Evolutionary conservation across 2,888 invertebrate genomes (phyloP).

Genomic region (Ypsolopha scabrella): DNA sequence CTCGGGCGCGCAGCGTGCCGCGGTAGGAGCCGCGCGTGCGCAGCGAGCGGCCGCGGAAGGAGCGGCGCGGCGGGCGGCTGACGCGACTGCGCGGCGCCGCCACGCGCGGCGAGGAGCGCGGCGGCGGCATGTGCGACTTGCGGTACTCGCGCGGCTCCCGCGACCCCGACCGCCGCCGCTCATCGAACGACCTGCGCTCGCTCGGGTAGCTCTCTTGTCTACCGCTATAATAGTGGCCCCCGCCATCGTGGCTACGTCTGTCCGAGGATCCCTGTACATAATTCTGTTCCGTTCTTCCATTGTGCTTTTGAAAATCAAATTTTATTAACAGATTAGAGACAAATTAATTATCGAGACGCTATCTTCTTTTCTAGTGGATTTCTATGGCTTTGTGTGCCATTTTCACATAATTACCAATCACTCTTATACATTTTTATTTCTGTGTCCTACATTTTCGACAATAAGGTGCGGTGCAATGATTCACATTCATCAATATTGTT

Average conservation of each 20-base stretch:
- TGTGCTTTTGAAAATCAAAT: constrained; percentile 32
- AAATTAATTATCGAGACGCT: constrained; percentile 7
- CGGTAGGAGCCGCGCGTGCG: constrained; percentile 67
- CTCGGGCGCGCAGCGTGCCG: constrained; percentile 67
- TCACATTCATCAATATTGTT: no score
- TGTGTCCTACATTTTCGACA: no score
- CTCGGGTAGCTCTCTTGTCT: constrained; percentile 68
- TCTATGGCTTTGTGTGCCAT: no score
- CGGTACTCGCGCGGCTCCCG: constrained; percentile 59
- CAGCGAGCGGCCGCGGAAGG: constrained; percentile 63
- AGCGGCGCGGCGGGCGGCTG: constrained; percentile 57
- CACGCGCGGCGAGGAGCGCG: constrained; percentile 46
- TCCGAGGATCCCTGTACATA: constrained; percentile 68
- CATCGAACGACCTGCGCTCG: constrained; percentile 63
- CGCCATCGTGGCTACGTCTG: constrained; percentile 70
- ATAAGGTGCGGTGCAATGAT: no score
- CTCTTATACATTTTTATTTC: no score
- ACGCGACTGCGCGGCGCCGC: constrained; percentile 52
- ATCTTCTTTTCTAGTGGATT: no score
- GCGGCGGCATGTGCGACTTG: constrained; percentile 62
- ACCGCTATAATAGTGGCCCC: constrained; percentile 66
- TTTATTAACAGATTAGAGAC: constrained; percentile 24
- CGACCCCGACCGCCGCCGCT: constrained; percentile 67
- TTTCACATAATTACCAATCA: no score
- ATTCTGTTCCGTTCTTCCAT: constrained; percentile 53